These are phyloP conservation scores for Ibycter americanus DNA, from an alignment of 2,797 vertebrate species.

Conservation along the genomic window DNA sequence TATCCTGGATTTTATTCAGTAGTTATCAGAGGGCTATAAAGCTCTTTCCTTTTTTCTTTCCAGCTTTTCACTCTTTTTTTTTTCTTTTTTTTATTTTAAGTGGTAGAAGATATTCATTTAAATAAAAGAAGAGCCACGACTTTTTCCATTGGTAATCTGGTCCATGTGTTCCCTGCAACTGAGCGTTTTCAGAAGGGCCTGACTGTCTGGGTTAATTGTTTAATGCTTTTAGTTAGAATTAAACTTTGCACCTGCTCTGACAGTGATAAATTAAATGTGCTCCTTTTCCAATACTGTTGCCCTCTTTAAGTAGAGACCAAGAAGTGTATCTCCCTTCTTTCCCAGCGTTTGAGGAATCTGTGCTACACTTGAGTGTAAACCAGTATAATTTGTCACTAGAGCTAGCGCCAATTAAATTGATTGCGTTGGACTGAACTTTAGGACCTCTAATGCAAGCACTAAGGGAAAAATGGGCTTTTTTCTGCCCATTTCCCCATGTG, in stretches of 20 bases:
- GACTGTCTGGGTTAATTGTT: conserved; percentile 88
- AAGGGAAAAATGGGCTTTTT: conserved; percentile 88
- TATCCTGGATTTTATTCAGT: conserved; percentile 55
- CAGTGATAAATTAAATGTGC: conserved; percentile 85
- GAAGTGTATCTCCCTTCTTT: conserved; percentile 83
- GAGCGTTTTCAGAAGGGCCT: conserved; percentile 82
- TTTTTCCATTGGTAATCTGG: conserved; percentile 77
- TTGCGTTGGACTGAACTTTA: conserved; percentile 83
- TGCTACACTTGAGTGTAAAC: conserved; percentile 86
- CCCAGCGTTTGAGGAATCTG: conserved; percentile 80
- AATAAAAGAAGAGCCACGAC: conserved; percentile 68
- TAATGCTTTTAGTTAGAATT: conserved; percentile 90
- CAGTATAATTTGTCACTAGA: conserved; percentile 93
- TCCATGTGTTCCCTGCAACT: conserved; percentile 82
- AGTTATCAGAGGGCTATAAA: conserved; percentile 52
- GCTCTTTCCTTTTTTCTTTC: background rate
- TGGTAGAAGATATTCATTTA: conserved; percentile 65
- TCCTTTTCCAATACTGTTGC: conserved; percentile 88
- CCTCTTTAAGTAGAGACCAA: conserved; percentile 86
- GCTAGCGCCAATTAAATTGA: conserved; percentile 85
- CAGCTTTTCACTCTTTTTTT: background rate
- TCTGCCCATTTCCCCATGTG: conserved; percentile 89
- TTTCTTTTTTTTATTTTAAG: background rate
- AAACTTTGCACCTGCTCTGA: conserved; percentile 89
- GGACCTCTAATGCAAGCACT: conserved; percentile 83